phyloP scores from a whole-genome alignment of 2,888 invertebrate genomes.

The Monoplex corrugatus region DNA sequence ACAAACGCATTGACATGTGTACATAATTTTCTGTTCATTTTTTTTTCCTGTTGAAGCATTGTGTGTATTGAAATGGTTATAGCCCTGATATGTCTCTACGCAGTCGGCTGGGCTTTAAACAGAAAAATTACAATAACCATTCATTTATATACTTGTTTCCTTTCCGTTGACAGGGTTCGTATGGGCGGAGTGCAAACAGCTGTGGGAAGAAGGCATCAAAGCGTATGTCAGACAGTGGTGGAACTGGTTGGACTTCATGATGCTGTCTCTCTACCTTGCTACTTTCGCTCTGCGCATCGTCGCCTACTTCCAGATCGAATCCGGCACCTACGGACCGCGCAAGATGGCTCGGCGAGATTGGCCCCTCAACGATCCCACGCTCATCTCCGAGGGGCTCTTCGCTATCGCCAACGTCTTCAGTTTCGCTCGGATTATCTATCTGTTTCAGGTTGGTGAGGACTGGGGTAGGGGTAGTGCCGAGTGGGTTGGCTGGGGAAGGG shows the following conservation, averaged over 20 bases:
- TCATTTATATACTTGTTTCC: background rate
- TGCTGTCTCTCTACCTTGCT: constrained; percentile 84
- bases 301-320: constrained; percentile 79
- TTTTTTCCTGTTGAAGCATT: too few relatives aligned
- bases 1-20: too few relatives aligned
- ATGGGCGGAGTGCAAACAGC: constrained; percentile 84
- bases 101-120: too few relatives aligned
- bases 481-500: background rate
- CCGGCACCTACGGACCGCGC: constrained; percentile 79
- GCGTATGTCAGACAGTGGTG: constrained; percentile 84
- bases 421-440: constrained; percentile 84
- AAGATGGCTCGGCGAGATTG: constrained; percentile 81
- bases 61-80: too few relatives aligned
- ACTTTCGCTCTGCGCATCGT: constrained; percentile 83
- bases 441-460: constrained; percentile 82
- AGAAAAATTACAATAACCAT: too few relatives aligned
- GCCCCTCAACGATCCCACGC: constrained; percentile 83
- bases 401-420: constrained; percentile 84
- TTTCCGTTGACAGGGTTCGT: constrained; percentile 81
- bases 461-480: background rate
- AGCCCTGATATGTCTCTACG: too few relatives aligned
- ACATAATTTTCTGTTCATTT: too few relatives aligned
- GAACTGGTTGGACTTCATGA: constrained; percentile 85
- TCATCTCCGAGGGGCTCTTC: constrained; percentile 84
- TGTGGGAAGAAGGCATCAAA: constrained; percentile 84